Evolutionary conservation across 2,888 invertebrate genomes (phyloP).

Genomic region (Oeneis ivallda): DNA sequence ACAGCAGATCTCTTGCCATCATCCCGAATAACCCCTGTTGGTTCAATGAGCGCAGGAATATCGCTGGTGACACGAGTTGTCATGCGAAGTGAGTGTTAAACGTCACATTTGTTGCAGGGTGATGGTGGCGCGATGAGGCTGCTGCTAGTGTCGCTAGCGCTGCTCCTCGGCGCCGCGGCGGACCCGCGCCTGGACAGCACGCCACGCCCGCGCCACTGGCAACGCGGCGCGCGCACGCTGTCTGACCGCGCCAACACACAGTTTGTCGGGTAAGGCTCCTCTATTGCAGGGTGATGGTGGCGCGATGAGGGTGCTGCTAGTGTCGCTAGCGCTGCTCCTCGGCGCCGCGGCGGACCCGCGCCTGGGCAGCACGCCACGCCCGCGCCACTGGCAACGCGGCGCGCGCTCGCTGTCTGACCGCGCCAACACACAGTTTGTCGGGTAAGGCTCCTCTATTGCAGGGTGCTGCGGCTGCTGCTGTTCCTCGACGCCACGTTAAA

Average conservation of each 20-base stretch:
- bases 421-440: slow-evolving; percentile 67
- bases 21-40: no score
- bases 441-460: slow-evolving; percentile 52
- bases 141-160: slow-evolving; percentile 43
- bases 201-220: slow-evolving; percentile 63
- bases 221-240: slow-evolving; percentile 51
- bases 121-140: slow-evolving; percentile 62
- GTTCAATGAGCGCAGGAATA: no score
- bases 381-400: slow-evolving; percentile 54
- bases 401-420: slow-evolving; percentile 63
- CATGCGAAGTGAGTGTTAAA: not conserved
- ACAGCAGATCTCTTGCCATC: no score
- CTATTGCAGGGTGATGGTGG: no score
- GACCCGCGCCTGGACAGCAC: slow-evolving; percentile 53
- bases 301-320: no score
- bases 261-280: slow-evolving; percentile 66
- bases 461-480: no score
- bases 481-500: no score
- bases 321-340: no score
- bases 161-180: slow-evolving; percentile 48
- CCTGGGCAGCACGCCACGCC: slow-evolving; percentile 52
- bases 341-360: slow-evolving; percentile 47
- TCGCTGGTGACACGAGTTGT: no score
- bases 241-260: slow-evolving; percentile 64
- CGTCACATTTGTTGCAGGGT: slow-evolving; percentile 53